phyloP scores from a whole-genome alignment of 2,888 invertebrate species.

The Tricholauxania praeusta region DNA sequence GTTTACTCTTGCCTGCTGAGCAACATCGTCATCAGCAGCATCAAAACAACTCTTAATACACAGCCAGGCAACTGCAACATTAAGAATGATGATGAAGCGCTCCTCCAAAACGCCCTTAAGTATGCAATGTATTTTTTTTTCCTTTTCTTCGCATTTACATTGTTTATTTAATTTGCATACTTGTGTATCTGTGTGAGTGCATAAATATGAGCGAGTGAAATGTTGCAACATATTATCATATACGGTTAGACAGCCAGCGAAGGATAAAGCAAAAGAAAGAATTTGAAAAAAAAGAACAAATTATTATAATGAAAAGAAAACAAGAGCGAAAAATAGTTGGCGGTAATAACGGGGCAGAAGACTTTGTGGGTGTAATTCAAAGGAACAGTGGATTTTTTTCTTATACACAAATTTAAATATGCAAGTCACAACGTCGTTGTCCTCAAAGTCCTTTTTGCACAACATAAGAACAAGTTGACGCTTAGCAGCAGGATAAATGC shows the following conservation, averaged over 20 bases:
- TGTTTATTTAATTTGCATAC: background rate
- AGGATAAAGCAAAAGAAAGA: conserved; percentile 1
- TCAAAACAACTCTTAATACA: too few species aligned
- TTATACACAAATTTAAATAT: background rate
- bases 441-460: background rate
- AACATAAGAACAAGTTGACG: background rate
- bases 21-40: background rate
- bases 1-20: background rate
- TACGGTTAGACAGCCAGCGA: background rate
- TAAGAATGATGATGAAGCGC: background rate
- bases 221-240: conserved; percentile 1
- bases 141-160: background rate
- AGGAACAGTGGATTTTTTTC: background rate
- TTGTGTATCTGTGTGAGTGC: background rate
- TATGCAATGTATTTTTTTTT: background rate
- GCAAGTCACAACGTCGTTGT: conserved; percentile 3
- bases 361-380: background rate
- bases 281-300: background rate
- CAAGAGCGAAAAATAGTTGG: conserved; percentile 9
- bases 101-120: conserved; percentile 10
- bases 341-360: background rate
- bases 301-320: conserved; percentile 33
- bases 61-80: too few species aligned
- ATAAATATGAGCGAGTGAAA: background rate
- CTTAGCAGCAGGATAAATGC: too few species aligned